A percentile compares a stretch with the other conserved stretches of the same genome.
phyloP scores from a whole-genome alignment of 2,888 invertebrate genomes.

The Drosophila helvetica region DNA sequence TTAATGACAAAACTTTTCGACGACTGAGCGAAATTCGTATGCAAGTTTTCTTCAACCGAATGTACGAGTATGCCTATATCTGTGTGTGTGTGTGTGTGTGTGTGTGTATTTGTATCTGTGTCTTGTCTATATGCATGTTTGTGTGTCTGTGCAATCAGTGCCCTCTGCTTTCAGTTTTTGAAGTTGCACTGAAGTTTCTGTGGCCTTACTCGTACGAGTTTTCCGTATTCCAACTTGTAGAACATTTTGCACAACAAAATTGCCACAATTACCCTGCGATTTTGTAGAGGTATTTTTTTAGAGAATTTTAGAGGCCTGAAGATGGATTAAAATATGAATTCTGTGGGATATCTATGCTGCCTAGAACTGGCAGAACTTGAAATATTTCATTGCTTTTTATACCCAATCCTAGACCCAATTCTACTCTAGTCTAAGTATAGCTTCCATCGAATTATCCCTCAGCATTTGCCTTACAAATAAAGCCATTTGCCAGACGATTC shows the following conservation, averaged over 20 bases:
- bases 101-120: slow-evolving; percentile 9
- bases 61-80: slow-evolving; percentile 24
- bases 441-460: not conserved
- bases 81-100: slow-evolving; percentile 27
- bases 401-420: not conserved
- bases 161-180: slow-evolving; percentile 46
- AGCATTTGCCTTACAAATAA: not conserved
- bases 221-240: slow-evolving; percentile 44
- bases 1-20: slow-evolving; percentile 78
- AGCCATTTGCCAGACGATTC: not conserved
- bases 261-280: slow-evolving; percentile 34
- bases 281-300: slow-evolving; percentile 1
- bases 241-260: slow-evolving; percentile 25
- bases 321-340: no score
- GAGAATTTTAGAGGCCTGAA: not conserved
- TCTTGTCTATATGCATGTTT: slow-evolving; percentile 41
- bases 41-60: slow-evolving; percentile 47
- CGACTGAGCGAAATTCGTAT: slow-evolving; percentile 68
- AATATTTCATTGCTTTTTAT: not conserved
- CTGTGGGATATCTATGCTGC: no score
- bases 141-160: slow-evolving; percentile 65
- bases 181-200: slow-evolving; percentile 68
- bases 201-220: slow-evolving; percentile 45
- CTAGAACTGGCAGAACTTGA: no score
- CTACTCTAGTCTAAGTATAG: not conserved